These are phyloP conservation scores for Macrobrachium nipponense DNA, from an alignment of 1,140 invertebrate genomes.

Conservation along the genomic window DNA sequence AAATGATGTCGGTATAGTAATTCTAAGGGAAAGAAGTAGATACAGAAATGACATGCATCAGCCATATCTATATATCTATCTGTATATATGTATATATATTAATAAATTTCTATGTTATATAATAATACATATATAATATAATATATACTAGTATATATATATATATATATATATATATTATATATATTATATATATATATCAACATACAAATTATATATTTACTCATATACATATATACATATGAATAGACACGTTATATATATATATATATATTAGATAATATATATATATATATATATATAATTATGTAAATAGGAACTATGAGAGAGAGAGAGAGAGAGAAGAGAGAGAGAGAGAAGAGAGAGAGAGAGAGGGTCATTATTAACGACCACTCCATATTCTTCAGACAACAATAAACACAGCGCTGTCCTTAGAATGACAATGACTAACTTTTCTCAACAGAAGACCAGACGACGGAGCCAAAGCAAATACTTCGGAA, in stretches of 20 bases:
- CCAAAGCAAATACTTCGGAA: too few species aligned
- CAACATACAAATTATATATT: too few species aligned
- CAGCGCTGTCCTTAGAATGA: too few species aligned
- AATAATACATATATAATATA: constrained; percentile 14
- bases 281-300: constrained; percentile 4
- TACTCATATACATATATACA: too few species aligned
- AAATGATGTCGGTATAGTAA: too few species aligned
- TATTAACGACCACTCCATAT: too few species aligned
- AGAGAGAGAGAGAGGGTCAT: constrained; percentile 22
- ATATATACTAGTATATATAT: neutral
- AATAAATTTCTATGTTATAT: neutral
- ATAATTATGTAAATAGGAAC: neutral
- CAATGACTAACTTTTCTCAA: too few species aligned
- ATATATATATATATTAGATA: neutral
- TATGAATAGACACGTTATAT: too few species aligned
- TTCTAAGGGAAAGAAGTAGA: too few species aligned
- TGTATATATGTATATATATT: constrained; percentile 1
- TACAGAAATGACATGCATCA: too few species aligned
- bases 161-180: constrained; percentile 11
- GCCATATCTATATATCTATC: neutral
- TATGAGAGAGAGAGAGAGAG: neutral
- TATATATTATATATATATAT: neutral
- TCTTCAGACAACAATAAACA: too few species aligned
- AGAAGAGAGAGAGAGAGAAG: constrained; percentile 39
- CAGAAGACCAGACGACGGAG: too few species aligned